Evolutionary conservation across 2,797 vertebrate species (phyloP), one percentile per base, ranked within the genome.

Genomic region (Rhinophrynus dorsalis): DNA sequence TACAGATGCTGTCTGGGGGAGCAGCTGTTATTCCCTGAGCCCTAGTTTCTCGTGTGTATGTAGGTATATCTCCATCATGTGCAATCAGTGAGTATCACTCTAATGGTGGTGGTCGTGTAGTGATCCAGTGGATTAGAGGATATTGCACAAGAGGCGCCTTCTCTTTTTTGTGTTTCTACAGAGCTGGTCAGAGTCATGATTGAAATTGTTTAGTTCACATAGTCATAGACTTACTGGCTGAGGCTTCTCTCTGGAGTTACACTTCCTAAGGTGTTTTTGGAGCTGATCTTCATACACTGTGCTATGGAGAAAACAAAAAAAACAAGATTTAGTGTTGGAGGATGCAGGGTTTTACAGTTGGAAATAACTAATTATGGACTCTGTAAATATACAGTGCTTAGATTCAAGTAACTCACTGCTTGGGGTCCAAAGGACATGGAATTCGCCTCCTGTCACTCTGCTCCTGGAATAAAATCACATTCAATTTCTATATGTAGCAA

Each of bases 221-320:
- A 27, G 3, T 20, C 10, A 13, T 23, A 3, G 18, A 90, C 96
- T 92, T 82, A 98, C 96, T 4, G 97, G 94, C 80, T 89, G 93
- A 2, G 92, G 90, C 75, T 94, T 97, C 74, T 93, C 93, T 80
- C 96, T 94, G 33, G 95, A 92, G 78, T 98, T 98, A 76, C 97
- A 99, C 74, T 95, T 98, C 82, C 92, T 96, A 80, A 99, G 88
- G 71, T 99, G 97, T 76, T 94, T 96, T 67, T 91, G 77, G 57
- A 99, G 89, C 63, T 91, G 91, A 79, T 98, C 93, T 88, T 95
- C 90, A 78, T 88, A 92, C 1, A 98, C 95, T 0, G 96, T 98
- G 84, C 96, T 98, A 79, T 5, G 71, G 27, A 26, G 81, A 82
- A 67, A 63, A 79, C 77, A 82, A 67, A 1, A 1, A 59, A 74